Conservation (phyloP, 2,888 invertebrate genomes). For the Graphium colonna region DNA sequence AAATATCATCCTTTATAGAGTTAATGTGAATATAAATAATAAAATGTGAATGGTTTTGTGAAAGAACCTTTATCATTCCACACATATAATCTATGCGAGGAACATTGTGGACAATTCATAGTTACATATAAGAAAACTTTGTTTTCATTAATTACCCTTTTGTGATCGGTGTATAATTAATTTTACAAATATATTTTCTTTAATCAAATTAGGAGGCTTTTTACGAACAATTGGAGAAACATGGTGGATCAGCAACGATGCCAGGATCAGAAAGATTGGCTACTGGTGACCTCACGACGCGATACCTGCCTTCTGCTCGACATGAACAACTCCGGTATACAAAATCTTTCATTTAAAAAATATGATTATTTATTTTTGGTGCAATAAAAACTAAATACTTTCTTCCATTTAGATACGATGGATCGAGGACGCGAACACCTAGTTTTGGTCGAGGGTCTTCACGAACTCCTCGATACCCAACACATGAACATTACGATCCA, state of each 20-base stretch:
- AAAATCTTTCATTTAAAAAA: not conserved
- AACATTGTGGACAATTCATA: too few relatives aligned
- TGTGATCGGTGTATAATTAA: too few relatives aligned
- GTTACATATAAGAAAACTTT: too few relatives aligned
- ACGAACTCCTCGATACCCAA: constrained; percentile 60
- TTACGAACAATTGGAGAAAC: constrained; percentile 94
- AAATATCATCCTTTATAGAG: too few relatives aligned
- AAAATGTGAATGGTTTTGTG: too few relatives aligned
- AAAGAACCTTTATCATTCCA: too few relatives aligned
- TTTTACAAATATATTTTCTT: constrained; percentile 13
- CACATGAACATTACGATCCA: constrained; percentile 70
- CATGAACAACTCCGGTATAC: constrained; percentile 54
- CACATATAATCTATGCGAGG: too few relatives aligned
- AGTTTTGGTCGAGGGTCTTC: constrained; percentile 66
- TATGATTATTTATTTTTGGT: too few relatives aligned
- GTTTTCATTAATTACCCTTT: too few relatives aligned
- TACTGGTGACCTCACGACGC: constrained; percentile 52
- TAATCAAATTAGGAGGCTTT: constrained; percentile 95
- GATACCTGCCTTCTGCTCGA: constrained; percentile 57
- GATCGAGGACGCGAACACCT: constrained; percentile 69
- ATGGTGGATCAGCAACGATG: constrained; percentile 79
- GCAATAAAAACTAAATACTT: too few relatives aligned
- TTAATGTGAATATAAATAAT: too few relatives aligned
- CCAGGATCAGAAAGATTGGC: constrained; percentile 70
- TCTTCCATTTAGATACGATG: constrained; percentile 53